phyloP scores from a whole-genome alignment of 2,113 vertebrate species.

The Tetraodon nigroviridis region DNA sequence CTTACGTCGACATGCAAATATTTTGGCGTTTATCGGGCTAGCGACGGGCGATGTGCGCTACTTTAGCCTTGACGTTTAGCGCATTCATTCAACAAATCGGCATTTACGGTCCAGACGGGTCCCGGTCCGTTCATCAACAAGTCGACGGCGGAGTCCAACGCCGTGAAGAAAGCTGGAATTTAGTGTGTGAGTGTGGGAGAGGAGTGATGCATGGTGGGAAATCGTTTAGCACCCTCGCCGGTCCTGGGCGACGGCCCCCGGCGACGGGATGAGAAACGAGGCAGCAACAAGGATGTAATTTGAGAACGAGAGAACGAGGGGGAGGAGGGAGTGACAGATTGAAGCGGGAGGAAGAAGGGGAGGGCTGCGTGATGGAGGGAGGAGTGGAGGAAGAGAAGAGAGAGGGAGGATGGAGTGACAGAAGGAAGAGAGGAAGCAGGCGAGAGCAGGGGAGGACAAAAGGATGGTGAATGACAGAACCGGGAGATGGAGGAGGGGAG shows the following conservation, averaged over 20 bases:
- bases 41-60: no score
- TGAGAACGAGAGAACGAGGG: conserved; percentile 28
- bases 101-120: neutral
- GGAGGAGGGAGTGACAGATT: conserved; percentile 7
- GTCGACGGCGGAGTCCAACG: neutral
- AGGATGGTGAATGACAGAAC: conserved; percentile 24
- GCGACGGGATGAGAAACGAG: conserved; percentile 51
- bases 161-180: neutral
- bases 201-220: conserved; percentile 53
- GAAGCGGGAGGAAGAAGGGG: neutral
- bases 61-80: no score
- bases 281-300: conserved; percentile 53
- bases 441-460: conserved; percentile 11
- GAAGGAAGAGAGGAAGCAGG: conserved; percentile 1
- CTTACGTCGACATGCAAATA: no score
- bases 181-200: neutral
- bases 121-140: neutral
- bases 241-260: conserved; percentile 36
- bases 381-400: neutral
- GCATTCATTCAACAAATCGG: no score
- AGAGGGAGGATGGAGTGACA: neutral
- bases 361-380: neutral
- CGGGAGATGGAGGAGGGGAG: conserved; percentile 12
- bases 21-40: no score
- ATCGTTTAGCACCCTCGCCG: conserved; percentile 40